Evolutionary conservation across 2,888 invertebrate genomes (phyloP).

Genomic region (Conus canariensis): DNA sequence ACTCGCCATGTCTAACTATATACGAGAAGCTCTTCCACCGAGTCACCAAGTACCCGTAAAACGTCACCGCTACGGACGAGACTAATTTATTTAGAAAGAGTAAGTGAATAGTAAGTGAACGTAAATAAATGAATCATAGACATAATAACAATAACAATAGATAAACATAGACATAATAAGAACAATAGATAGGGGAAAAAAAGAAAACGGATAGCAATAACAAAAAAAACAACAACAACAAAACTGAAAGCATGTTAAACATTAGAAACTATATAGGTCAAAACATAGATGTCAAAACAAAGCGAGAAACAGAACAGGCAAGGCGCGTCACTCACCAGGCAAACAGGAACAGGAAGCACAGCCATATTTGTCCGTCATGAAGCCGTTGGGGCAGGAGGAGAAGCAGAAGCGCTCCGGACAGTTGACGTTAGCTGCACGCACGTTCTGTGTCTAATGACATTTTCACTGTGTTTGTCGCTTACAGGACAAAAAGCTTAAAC

Average conservation of each 20-base stretch:
- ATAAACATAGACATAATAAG: neutral
- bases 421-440: neutral
- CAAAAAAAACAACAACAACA: neutral
- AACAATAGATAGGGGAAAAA: neutral
- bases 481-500: neutral
- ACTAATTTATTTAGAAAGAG: neutral
- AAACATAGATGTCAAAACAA: neutral
- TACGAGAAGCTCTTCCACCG: too few relatives aligned
- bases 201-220: neutral
- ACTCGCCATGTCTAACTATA: too few relatives aligned
- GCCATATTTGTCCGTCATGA: neutral
- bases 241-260: neutral
- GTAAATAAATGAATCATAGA: too few relatives aligned
- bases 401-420: neutral
- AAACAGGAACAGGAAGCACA: constrained; percentile 23
- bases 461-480: too few relatives aligned
- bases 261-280: too few relatives aligned
- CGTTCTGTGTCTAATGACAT: neutral
- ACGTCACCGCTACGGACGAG: neutral
- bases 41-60: neutral
- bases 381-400: neutral
- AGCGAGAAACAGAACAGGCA: neutral
- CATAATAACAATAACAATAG: neutral
- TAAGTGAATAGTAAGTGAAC: too few relatives aligned
- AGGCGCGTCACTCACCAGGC: neutral